A percentile compares a stretch with the other conserved stretches of the same genome.
Evolutionary conservation across 1,140 invertebrate species (phyloP).

Genomic region (Leptinotarsa lineolata): DNA sequence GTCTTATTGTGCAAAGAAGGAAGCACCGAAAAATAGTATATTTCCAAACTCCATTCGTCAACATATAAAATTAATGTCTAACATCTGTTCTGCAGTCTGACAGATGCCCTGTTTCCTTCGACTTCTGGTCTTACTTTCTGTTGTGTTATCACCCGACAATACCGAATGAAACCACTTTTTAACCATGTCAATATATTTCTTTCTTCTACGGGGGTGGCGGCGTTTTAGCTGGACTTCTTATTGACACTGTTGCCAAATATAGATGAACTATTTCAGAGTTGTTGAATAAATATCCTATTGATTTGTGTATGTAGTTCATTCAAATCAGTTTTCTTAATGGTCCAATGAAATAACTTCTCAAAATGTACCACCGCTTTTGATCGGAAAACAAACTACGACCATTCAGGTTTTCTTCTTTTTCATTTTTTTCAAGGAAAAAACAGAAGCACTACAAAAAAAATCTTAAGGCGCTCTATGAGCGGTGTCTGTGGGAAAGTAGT

Average conservation of each 20-base stretch:
- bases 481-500: too few species aligned
- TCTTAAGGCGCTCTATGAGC: too few species aligned
- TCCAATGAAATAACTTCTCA: too few species aligned
- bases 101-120: background rate
- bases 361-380: too few species aligned
- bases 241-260: background rate
- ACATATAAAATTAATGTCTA: background rate
- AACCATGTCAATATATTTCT: background rate
- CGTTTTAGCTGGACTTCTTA: background rate
- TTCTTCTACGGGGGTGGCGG: background rate
- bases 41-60: background rate
- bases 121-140: slow-evolving; percentile 2
- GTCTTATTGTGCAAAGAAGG: background rate
- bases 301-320: too few species aligned
- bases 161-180: background rate
- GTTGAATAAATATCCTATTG: too few species aligned
- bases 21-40: background rate
- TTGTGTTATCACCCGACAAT: slow-evolving; percentile 2
- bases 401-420: too few species aligned
- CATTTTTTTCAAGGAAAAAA: too few species aligned
- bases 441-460: too few species aligned
- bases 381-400: too few species aligned
- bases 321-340: too few species aligned
- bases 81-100: background rate
- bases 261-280: background rate